Percentiles rank a stretch among this genome's conserved stretches.
These are phyloP conservation scores for Buceros bicornis DNA, from an alignment of 2,797 vertebrate species.

Conservation along the genomic window DNA sequence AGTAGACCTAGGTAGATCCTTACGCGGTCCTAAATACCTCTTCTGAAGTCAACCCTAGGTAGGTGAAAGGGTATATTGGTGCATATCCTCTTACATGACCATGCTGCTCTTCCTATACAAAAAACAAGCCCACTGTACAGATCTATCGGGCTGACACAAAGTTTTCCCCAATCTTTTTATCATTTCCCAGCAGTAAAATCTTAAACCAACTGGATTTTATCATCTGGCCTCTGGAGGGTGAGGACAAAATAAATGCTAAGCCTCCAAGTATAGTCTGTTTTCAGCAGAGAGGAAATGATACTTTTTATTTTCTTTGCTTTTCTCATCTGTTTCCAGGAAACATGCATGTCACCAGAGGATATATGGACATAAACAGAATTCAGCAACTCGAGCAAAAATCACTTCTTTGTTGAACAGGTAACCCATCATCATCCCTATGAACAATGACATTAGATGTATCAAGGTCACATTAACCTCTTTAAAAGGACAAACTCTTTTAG, in stretches of 20 bases:
- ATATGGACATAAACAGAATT: slow-evolving; percentile 1
- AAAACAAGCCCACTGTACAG: background rate
- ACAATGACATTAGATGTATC: background rate
- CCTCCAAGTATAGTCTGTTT: background rate
- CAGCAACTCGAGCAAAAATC: slow-evolving; percentile 18
- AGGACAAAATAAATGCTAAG: background rate
- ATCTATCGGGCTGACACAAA: background rate
- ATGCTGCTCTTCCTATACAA: background rate
- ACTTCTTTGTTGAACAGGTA: background rate
- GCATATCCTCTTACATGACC: background rate
- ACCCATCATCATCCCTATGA: background rate
- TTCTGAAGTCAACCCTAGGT: background rate
- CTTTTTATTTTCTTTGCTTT: background rate
- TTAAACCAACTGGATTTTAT: background rate
- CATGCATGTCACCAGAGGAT: background rate
- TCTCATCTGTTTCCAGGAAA: slow-evolving; percentile 46
- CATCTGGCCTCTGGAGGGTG: background rate
- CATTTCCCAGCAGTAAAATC: background rate
- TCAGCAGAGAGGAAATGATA: background rate
- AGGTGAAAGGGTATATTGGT: background rate
- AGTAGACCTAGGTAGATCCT: background rate
- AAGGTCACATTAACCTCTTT: background rate
- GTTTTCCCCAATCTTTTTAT: background rate
- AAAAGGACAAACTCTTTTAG: background rate
- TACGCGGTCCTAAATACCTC: background rate